Conservation (phyloP, 2,888 invertebrate genomes). For the Amiota minor region DNA sequence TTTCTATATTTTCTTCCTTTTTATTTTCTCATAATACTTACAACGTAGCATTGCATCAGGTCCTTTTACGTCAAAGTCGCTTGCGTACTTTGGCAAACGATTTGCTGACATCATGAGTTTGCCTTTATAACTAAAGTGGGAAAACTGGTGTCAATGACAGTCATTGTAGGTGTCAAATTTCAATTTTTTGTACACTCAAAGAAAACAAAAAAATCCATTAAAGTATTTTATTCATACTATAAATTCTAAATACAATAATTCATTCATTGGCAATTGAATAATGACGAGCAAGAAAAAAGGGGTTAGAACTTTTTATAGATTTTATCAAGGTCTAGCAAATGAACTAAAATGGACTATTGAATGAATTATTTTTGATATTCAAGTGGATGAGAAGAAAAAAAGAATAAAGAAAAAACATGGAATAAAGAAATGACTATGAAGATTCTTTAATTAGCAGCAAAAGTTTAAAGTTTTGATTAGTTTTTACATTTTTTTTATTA, state of each 20-base stretch:
- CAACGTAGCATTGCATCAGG: constrained; percentile 32
- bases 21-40: neutral
- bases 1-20: neutral
- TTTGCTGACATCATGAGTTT: constrained; percentile 28
- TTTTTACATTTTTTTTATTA: too few species aligned
- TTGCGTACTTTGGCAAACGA: constrained; percentile 48
- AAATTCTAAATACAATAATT: neutral
- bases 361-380: too few species aligned
- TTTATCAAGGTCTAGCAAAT: too few species aligned
- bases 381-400: too few species aligned
- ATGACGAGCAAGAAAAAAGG: too few species aligned
- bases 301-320: too few species aligned
- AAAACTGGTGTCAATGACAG: constrained; percentile 45
- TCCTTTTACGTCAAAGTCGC: constrained; percentile 61
- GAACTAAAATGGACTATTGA: too few species aligned
- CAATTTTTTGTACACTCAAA: constrained; percentile 38
- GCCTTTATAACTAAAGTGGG: neutral
- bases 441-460: too few species aligned
- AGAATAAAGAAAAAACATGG: too few species aligned
- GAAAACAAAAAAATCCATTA: constrained; percentile 23
- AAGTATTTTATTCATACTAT: neutral
- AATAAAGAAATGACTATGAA: too few species aligned
- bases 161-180: constrained; percentile 54
- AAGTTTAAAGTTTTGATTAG: too few species aligned
- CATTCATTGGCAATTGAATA: neutral